These are phyloP conservation scores for Catalaphyllia jardinei DNA, from an alignment of 64 coral and sea anemone genomes.

Conservation along the genomic window DNA sequence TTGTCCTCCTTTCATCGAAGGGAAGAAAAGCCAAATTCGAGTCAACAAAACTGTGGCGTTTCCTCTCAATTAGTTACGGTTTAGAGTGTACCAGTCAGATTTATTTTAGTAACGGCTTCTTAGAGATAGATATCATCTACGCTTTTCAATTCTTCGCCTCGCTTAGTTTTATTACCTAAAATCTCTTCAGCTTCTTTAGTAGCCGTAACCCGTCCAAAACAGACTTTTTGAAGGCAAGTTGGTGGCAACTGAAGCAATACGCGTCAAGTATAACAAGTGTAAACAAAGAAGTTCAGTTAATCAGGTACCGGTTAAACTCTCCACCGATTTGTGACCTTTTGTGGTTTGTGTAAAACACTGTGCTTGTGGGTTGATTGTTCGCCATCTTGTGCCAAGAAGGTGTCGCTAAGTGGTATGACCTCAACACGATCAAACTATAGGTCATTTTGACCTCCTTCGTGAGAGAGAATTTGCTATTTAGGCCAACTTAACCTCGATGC, in stretches of 20 bases:
- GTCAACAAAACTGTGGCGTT: too few species aligned
- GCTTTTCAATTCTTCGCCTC: too few species aligned
- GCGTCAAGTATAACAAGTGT: not conserved
- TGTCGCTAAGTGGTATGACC: constrained; percentile 6
- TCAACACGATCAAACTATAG: not conserved
- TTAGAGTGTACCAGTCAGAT: too few species aligned
- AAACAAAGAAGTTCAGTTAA: not conserved
- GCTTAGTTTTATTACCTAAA: too few species aligned
- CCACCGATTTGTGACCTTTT: not conserved
- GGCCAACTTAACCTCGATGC: not conserved
- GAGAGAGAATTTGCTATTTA: not conserved
- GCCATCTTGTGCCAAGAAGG: not conserved
- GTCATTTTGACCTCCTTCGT: constrained; percentile 7
- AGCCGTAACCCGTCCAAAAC: too few species aligned
- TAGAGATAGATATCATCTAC: too few species aligned
- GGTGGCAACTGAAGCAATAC: not conserved
- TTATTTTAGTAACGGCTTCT: too few species aligned
- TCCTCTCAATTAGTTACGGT: too few species aligned
- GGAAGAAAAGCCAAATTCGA: too few species aligned
- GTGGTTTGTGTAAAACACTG: not conserved
- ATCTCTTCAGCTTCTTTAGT: too few species aligned
- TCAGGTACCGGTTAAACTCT: constrained; percentile 31
- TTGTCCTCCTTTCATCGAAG: too few species aligned
- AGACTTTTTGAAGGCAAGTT: not conserved
- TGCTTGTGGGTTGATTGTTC: constrained; percentile 45